Conservation (phyloP, 2,888 invertebrate genomes). For the Polymixis lichenea region DNA sequence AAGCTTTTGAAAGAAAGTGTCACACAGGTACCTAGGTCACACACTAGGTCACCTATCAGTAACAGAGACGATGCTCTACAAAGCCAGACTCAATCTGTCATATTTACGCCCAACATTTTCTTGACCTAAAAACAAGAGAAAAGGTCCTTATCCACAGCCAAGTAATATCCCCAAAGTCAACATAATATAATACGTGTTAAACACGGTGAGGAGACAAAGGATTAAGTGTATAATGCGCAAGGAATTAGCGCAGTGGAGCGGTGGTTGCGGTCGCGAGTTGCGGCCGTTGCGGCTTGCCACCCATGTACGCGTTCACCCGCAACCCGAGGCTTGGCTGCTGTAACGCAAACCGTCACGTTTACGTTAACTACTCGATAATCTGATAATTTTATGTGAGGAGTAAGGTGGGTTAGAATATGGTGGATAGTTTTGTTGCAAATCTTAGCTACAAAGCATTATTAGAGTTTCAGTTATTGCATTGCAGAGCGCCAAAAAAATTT, state of each 20-base stretch:
- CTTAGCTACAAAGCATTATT: background rate
- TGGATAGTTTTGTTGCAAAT: background rate
- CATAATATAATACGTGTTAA: conserved; percentile 59
- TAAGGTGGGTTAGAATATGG: background rate
- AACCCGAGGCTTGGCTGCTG: conserved; percentile 28
- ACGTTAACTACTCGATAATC: conserved; percentile 31
- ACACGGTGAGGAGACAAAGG: conserved; percentile 62
- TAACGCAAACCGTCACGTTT: conserved; percentile 44
- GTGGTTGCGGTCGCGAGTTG: conserved; percentile 82
- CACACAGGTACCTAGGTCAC: no score
- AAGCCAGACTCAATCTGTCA: background rate
- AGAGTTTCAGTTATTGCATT: background rate
- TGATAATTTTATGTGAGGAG: background rate
- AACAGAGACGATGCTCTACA: background rate
- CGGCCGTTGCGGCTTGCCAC: conserved; percentile 87
- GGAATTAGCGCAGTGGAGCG: conserved; percentile 86
- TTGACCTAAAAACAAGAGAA: conserved; percentile 50
- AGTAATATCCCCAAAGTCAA: conserved; percentile 48
- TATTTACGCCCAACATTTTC: conserved; percentile 24
- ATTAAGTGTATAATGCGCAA: conserved; percentile 77
- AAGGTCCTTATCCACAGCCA: conserved; percentile 36
- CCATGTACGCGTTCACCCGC: conserved; percentile 70
- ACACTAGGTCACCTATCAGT: background rate
- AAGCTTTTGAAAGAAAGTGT: background rate
- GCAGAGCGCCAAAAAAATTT: background rate